Evolutionary conservation across 2,888 invertebrate species (phyloP), one percentile per base, ranked within the genome.

Genomic region (Brachylomia viminalis): DNA sequence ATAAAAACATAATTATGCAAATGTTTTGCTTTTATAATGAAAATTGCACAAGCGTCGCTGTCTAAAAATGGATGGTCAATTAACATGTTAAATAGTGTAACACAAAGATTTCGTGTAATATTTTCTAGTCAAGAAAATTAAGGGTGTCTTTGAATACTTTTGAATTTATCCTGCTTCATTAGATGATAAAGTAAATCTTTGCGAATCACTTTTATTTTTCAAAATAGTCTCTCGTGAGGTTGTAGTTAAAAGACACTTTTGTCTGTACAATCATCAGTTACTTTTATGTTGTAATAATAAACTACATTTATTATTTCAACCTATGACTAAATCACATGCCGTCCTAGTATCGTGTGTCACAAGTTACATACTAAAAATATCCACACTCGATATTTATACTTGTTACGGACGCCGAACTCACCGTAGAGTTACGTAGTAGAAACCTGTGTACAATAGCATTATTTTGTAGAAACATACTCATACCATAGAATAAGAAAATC

Each of bases 61-160:
- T 82, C 82, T 85, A 89, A 90, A 92, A 91, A 91, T 78, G 59
- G 85, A 87, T 88, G 77, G 82, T 82, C 88, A 89, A 91, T 92
- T 91, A 90, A 90, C 88, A 92, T 92, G 91, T 80, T 91, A 92
- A 92, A 83, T 91, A 89, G 87, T 84, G 65, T 75, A 85, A 79
- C 66, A 72, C 75, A 80, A 88, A 80, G 69, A 83, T 79, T 74
- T 70, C n/a, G 38, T 82, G 74, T 76, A 47, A 72, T 64, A 72
- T 75, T 79, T 73, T 85, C 33, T 64, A 33, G 52, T 56, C 11
- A 56, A 58, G 49, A 74, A 80, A 64, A 72, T 77, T 68, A 62
- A 54, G 33, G 3, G 3, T 71, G 70, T 79, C 27, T 52, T 64
- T 59, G 10, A 61, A 15, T 13, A 52, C 17, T 56, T 5, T 56